A percentile compares a stretch with the other conserved stretches of the same genome.
phyloP scores from a whole-genome alignment of 2,797 vertebrate species.

The Pseudochirops corinnae region DNA sequence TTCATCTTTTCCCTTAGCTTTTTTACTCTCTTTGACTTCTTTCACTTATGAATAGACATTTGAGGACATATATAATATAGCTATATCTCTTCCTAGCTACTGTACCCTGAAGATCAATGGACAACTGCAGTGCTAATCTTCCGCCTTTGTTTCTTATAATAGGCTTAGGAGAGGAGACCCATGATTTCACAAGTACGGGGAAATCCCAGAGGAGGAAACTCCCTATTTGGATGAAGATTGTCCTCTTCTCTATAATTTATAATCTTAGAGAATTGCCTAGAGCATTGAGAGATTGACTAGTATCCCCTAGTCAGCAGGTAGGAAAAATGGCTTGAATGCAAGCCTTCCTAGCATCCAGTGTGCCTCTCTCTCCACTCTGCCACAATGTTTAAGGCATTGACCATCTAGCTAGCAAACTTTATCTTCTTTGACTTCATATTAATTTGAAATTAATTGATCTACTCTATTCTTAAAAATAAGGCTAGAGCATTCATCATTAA shows the following conservation, averaged over 20 bases:
- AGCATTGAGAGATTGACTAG: not conserved
- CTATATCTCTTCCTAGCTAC: not conserved
- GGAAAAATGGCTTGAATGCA: not conserved
- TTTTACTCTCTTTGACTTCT: not conserved
- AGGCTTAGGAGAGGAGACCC: no score
- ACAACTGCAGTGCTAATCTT: not conserved
- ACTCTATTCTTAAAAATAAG: not conserved
- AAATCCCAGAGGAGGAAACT: not conserved
- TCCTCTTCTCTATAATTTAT: not conserved
- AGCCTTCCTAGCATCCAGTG: not conserved
- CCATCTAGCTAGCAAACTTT: not conserved
- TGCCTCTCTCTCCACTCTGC: not conserved
- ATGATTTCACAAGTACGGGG: no score
- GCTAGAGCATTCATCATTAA: not conserved
- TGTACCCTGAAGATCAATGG: not conserved
- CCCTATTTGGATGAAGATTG: not conserved
- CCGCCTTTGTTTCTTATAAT: not conserved
- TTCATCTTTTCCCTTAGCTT: not conserved
- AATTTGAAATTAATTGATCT: not conserved
- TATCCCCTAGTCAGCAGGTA: not conserved
- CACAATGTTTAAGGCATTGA: not conserved
- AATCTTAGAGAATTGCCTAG: not conserved
- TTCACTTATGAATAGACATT: not conserved
- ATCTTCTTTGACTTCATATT: not conserved
- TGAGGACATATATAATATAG: not conserved